These are phyloP conservation scores for Ctenodactylus gundi DNA, from an alignment of 2,113 vertebrate species.

Conservation along the genomic window DNA sequence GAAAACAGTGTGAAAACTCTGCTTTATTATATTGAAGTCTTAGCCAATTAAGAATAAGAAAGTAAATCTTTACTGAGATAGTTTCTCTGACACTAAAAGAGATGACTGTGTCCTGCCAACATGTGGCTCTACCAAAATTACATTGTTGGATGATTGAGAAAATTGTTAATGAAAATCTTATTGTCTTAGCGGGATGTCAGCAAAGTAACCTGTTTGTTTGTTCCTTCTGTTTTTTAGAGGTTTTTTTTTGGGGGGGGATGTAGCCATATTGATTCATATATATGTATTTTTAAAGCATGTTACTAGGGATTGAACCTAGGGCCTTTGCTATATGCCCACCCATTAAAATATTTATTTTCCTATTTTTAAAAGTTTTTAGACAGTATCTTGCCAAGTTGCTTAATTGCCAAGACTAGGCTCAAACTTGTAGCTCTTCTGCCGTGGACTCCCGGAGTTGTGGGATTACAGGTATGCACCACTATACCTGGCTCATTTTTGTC, in stretches of 20 bases:
- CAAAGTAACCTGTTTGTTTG: background rate
- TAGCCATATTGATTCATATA: background rate
- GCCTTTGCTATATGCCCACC: too few relatives aligned
- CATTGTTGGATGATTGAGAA: slow-evolving; percentile 25
- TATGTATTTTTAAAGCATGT: too few relatives aligned
- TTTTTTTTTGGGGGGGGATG: too few relatives aligned
- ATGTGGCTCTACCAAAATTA: background rate
- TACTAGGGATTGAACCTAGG: too few relatives aligned
- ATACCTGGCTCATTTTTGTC: background rate
- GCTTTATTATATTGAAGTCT: slow-evolving; percentile 38
- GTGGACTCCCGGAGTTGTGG: background rate
- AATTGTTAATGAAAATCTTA: slow-evolving; percentile 23
- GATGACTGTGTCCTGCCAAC: background rate
- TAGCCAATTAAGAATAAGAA: background rate
- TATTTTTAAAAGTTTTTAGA: too few relatives aligned
- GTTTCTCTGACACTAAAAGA: slow-evolving; percentile 1
- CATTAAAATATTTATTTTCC: too few relatives aligned
- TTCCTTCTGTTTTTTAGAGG: slow-evolving; percentile 17
- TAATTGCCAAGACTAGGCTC: background rate
- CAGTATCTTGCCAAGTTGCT: background rate
- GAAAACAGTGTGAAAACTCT: slow-evolving; percentile 11
- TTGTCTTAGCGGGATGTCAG: slow-evolving; percentile 34
- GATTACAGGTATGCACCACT: background rate
- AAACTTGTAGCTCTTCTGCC: background rate
- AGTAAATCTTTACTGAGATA: slow-evolving; percentile 21